Percentiles rank a stretch among this genome's conserved stretches.
These are phyloP conservation scores for Calidris pugnax DNA, from an alignment of 2,113 vertebrate species.

Conservation along the genomic window DNA sequence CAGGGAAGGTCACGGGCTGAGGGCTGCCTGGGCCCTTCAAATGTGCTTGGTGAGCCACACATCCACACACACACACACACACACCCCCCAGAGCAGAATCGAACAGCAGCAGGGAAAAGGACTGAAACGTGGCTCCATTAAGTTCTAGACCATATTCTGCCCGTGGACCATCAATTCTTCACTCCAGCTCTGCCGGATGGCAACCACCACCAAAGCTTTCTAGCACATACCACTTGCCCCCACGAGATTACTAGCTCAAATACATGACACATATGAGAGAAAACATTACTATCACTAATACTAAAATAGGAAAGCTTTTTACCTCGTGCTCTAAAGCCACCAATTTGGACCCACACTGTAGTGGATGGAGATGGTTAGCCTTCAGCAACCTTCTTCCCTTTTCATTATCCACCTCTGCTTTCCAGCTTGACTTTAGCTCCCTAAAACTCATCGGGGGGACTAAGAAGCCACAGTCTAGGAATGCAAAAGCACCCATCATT, in stretches of 20 bases:
- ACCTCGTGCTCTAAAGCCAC: not conserved
- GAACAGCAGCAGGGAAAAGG: not conserved
- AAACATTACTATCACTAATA: not conserved
- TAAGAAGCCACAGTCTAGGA: not conserved
- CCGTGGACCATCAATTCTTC: not conserved
- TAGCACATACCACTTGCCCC: not conserved
- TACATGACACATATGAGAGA: accelerated
- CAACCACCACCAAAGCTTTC: not conserved
- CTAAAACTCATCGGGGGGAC: not conserved
- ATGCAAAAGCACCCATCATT: not conserved
- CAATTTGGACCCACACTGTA: not conserved
- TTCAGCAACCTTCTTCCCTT: not conserved
- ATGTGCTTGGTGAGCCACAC: not conserved
- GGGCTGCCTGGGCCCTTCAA: not conserved
- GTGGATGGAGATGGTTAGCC: not conserved
- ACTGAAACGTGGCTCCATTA: not conserved
- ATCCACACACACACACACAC: accelerated
- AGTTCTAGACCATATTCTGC: not conserved
- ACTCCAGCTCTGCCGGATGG: not conserved
- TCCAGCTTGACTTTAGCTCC: not conserved
- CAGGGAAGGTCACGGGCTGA: accelerated
- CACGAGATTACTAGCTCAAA: not conserved
- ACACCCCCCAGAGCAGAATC: not conserved
- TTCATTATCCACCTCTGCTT: not conserved
- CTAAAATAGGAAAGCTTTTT: not conserved